phyloP scores from a whole-genome alignment of 2,113 vertebrate genomes.

The Pimephales promelas region DNA sequence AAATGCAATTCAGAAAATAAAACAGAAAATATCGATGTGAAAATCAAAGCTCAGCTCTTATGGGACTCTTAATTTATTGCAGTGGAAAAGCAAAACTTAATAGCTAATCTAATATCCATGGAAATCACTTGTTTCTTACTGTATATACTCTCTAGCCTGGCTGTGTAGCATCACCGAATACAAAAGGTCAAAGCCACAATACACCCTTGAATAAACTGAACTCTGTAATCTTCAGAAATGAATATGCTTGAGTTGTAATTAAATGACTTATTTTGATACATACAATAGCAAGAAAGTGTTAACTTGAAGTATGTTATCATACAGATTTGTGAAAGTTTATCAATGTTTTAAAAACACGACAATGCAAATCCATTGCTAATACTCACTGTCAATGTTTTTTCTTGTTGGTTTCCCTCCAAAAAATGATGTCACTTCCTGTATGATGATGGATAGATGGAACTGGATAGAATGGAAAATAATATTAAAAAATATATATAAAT shows the following conservation, averaged over 20 bases:
- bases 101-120: constrained; percentile 18
- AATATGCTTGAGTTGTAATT: neutral
- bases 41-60: constrained; percentile 62
- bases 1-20: constrained; percentile 55
- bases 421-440: neutral
- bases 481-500: too few relatives aligned
- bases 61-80: constrained; percentile 32
- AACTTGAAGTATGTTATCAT: neutral
- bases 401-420: neutral
- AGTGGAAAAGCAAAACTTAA: neutral
- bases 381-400: neutral
- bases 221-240: neutral
- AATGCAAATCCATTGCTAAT: neutral
- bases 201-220: neutral
- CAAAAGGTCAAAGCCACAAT: neutral
- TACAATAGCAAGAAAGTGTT: neutral
- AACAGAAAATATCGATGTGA: constrained; percentile 59
- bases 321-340: neutral
- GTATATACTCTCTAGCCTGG: neutral
- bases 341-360: neutral
- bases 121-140: constrained; percentile 27
- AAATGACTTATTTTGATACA: neutral
- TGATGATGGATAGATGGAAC: neutral
- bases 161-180: neutral
- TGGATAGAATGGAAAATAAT: neutral